A percentile compares a stretch with the other conserved stretches of the same genome.
These are phyloP conservation scores for Bursaphelenchus mucronatus DNA, from an alignment of 1,140 invertebrate genomes.

Conservation along the genomic window DNA sequence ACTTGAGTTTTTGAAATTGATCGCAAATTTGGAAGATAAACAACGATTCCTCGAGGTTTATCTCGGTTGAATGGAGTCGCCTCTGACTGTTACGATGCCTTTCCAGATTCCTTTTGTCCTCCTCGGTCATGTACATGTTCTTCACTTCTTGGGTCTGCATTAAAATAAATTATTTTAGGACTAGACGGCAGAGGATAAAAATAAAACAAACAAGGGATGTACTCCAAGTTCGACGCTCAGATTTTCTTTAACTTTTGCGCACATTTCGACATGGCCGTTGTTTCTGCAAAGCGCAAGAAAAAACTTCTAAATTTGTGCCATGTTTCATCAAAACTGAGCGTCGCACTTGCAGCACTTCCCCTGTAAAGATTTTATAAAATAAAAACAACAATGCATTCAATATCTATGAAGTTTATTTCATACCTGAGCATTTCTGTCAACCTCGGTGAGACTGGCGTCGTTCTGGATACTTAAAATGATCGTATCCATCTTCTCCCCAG, in stretches of 20 bases:
- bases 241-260: too few relatives aligned
- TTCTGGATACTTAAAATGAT: slow-evolving; percentile 5
- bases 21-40: slow-evolving; percentile 14
- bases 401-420: neutral
- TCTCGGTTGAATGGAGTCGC: slow-evolving; percentile 6
- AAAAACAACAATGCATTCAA: too few relatives aligned
- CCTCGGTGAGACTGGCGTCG: neutral
- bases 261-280: too few relatives aligned
- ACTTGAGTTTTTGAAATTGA: neutral
- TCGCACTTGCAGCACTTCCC: too few relatives aligned
- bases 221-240: too few relatives aligned
- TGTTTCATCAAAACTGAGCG: too few relatives aligned
- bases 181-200: neutral
- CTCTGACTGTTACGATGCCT: slow-evolving; percentile 8
- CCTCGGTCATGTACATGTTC: slow-evolving; percentile 16
- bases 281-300: too few relatives aligned
- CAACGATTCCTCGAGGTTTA: slow-evolving; percentile 1
- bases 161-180: neutral
- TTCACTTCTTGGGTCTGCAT: slow-evolving; percentile 19
- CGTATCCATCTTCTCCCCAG: slow-evolving; percentile 5
- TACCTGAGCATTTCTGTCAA: slow-evolving; percentile 15
- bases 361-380: too few relatives aligned
- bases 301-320: too few relatives aligned
- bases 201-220: too few relatives aligned
- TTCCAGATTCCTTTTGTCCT: slow-evolving; percentile 12